Evolutionary conservation across 2,797 vertebrate species (phyloP).

Genomic region (Acipenser transmontanus): DNA sequence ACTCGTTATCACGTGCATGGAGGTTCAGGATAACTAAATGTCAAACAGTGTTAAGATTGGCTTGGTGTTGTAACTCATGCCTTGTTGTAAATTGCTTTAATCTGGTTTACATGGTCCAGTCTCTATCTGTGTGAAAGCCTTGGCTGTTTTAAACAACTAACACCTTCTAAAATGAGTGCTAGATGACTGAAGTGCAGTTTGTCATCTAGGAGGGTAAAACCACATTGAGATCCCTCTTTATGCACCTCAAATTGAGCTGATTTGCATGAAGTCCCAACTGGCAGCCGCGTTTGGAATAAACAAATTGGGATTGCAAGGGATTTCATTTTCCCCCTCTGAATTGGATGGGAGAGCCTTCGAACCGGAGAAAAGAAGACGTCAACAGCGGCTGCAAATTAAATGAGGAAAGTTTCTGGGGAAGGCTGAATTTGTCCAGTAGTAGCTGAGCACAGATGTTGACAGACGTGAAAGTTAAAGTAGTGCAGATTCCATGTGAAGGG

Average conservation of each 20-base stretch:
- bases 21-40: too few species aligned
- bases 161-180: not conserved
- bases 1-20: too few species aligned
- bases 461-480: too few species aligned
- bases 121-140: too few species aligned
- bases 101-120: too few species aligned
- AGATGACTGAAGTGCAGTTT: not conserved
- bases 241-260: conserved; percentile 6
- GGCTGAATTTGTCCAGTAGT: conserved; percentile 34
- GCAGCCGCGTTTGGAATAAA: not conserved
- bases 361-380: conserved; percentile 17
- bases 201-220: conserved; percentile 7
- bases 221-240: conserved; percentile 10
- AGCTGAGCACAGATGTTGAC: conserved; percentile 32
- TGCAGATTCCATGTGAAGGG: too few species aligned
- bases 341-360: conserved; percentile 15
- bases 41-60: too few species aligned
- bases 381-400: conserved; percentile 21
- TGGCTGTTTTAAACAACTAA: not conserved
- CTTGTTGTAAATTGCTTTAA: too few species aligned
- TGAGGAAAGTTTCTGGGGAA: conserved; percentile 12
- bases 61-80: too few species aligned
- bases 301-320: not conserved
- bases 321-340: conserved; percentile 10
- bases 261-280: conserved; percentile 10